Evolutionary conservation across 2,888 invertebrate genomes (phyloP).

Genomic region (Chrysolina oricalcia): DNA sequence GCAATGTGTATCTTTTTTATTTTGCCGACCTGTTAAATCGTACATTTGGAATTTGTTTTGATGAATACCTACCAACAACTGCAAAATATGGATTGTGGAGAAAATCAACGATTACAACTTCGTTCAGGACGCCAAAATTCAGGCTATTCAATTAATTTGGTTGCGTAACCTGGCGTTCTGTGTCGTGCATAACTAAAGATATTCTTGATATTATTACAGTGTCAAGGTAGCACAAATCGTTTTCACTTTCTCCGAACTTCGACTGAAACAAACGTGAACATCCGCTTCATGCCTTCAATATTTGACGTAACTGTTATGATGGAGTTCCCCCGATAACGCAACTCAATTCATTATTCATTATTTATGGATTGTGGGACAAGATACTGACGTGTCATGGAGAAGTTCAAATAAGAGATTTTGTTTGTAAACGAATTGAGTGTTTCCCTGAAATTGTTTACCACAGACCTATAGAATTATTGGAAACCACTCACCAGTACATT

Average conservation of each 20-base stretch:
- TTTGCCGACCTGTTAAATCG: no score
- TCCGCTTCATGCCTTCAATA: slow-evolving; percentile 52
- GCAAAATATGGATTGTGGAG: no score
- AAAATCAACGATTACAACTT: background rate
- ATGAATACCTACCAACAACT: no score
- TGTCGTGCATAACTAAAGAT: slow-evolving; percentile 43
- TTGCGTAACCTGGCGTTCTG: slow-evolving; percentile 44
- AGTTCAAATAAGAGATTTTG: no score
- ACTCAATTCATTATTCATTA: slow-evolving; percentile 6
- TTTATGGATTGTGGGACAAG: no score
- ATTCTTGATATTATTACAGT: slow-evolving; percentile 52
- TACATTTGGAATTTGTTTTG: no score
- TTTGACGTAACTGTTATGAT: slow-evolving; percentile 34
- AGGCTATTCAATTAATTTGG: slow-evolving; percentile 30
- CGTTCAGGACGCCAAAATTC: slow-evolving; percentile 30
- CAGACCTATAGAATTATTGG: no score
- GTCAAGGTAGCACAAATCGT: slow-evolving; percentile 57
- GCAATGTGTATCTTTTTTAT: no score
- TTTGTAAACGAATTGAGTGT: no score
- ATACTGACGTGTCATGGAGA: no score
- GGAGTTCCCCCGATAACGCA: slow-evolving; percentile 51
- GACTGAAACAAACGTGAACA: slow-evolving; percentile 51
- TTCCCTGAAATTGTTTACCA: no score
- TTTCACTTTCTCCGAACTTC: slow-evolving; percentile 62
- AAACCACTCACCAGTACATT: no score